Evolutionary conservation across 2,113 vertebrate genomes (phyloP).

Genomic region (Pyxicephalus adspersus): DNA sequence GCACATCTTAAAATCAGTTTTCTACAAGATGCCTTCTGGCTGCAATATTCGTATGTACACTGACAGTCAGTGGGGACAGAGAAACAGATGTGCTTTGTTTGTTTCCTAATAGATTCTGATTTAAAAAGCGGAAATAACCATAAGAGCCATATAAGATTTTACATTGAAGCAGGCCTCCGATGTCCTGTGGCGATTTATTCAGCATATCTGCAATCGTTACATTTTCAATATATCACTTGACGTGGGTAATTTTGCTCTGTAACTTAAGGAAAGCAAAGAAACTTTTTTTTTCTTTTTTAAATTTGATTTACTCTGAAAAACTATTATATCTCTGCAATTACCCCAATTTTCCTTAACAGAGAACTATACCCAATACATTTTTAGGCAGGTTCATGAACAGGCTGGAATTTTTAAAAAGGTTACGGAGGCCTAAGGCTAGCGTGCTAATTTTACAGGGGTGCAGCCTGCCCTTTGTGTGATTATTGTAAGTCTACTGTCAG

Average conservation of each 20-base stretch:
- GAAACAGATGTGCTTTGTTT: conserved; percentile 70
- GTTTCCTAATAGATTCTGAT: conserved; percentile 68
- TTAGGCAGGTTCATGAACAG: no score
- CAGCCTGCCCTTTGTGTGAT: no score
- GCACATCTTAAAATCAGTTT: conserved; percentile 72
- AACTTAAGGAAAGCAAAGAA: background rate
- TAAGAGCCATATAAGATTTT: conserved; percentile 32
- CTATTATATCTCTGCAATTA: no score
- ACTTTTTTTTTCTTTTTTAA: background rate
- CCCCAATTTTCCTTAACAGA: no score
- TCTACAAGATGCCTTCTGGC: conserved; percentile 71
- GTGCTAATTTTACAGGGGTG: no score
- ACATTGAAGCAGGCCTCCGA: conserved; percentile 27
- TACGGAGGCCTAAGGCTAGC: no score
- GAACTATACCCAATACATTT: no score
- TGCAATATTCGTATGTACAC: conserved; percentile 68
- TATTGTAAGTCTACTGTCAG: no score
- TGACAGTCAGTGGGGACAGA: conserved; percentile 68
- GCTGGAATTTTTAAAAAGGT: no score
- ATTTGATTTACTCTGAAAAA: no score
- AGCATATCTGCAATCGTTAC: conserved; percentile 4
- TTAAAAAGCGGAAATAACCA: conserved; percentile 42
- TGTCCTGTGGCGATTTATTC: conserved; percentile 39
- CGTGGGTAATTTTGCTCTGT: background rate
- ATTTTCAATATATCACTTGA: conserved; percentile 19